A percentile compares a stretch with the other conserved stretches of the same genome.
Evolutionary conservation across 2,888 invertebrate genomes (phyloP).

Genomic region (Harmothoe impar): DNA sequence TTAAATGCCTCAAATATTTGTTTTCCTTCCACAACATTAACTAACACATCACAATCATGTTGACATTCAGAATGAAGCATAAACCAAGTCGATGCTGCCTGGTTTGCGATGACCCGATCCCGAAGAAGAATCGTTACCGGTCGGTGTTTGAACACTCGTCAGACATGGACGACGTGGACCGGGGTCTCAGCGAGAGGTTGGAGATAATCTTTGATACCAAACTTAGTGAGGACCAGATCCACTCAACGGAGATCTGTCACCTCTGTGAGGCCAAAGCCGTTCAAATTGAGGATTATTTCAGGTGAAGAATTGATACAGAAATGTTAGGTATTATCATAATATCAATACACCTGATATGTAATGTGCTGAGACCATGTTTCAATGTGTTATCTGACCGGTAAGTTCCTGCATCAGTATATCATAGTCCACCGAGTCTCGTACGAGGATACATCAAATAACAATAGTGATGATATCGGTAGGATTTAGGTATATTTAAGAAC

Average conservation of each 20-base stretch:
- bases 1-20: no score
- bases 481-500: no score
- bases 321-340: neutral
- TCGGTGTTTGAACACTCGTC: slow-evolving; percentile 34
- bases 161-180: slow-evolving; percentile 54
- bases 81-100: slow-evolving; percentile 5
- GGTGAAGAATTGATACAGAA: neutral
- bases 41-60: no score
- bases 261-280: slow-evolving; percentile 41
- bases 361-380: no score
- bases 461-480: no score
- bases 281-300: slow-evolving; percentile 49
- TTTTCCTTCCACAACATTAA: no score
- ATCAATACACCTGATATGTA: no score
- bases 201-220: slow-evolving; percentile 51
- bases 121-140: slow-evolving; percentile 1
- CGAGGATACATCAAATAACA: no score
- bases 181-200: slow-evolving; percentile 30
- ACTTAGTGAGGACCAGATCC: neutral
- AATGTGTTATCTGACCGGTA: no score
- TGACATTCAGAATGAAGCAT: no score
- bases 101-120: slow-evolving; percentile 26
- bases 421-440: no score
- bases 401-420: no score
- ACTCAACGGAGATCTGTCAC: slow-evolving; percentile 53